These are phyloP conservation scores for Tenualosa ilisha DNA, from an alignment of 2,797 vertebrate genomes.

Conservation along the genomic window DNA sequence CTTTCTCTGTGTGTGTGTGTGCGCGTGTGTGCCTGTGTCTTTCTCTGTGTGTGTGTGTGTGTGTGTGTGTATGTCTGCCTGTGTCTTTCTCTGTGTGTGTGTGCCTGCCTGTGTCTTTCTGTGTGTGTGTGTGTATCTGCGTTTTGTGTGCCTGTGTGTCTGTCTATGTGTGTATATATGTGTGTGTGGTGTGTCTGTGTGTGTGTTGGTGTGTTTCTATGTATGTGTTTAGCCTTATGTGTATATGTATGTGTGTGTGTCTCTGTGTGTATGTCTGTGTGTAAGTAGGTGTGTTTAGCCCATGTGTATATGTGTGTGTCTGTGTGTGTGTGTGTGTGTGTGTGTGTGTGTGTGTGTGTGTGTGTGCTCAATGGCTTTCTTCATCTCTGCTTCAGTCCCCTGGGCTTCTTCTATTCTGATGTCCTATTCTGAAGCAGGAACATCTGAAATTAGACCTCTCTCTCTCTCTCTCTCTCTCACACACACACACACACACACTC, in stretches of 20 bases:
- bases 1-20: neutral
- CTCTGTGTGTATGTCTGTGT: neutral
- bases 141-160: neutral
- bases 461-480: neutral
- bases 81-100: too few species aligned
- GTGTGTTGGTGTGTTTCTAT: neutral
- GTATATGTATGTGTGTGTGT: neutral
- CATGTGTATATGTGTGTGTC: neutral
- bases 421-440: slow-evolving; percentile 6
- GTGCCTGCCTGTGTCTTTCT: too few species aligned
- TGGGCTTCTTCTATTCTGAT: neutral
- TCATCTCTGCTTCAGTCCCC: neutral
- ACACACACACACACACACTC: slow-evolving; percentile 7
- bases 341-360: neutral
- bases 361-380: too few species aligned
- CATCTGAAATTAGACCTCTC: neutral
- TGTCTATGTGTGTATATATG: neutral
- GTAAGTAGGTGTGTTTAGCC: neutral
- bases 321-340: neutral
- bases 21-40: neutral
- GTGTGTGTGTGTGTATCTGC: too few species aligned
- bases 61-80: too few species aligned
- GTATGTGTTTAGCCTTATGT: neutral
- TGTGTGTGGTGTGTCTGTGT: neutral
- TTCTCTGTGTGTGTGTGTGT: too few species aligned